Conservation (phyloP, 2,797 vertebrate species). For the Tadarida brasiliensis region DNA sequence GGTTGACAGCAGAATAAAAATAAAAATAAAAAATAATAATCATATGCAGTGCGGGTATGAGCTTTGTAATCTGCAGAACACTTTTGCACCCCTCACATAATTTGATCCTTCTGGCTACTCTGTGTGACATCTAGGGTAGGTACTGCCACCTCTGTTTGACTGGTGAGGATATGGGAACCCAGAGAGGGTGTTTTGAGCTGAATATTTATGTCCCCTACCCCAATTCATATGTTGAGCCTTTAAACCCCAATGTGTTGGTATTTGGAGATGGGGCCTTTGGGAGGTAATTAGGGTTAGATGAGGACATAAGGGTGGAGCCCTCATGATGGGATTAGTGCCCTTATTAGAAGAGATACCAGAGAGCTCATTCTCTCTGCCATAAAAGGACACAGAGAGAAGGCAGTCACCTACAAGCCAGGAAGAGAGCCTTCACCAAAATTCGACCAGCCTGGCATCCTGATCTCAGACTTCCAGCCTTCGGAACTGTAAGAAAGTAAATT, state of each 20-base stretch:
- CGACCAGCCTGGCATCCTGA: not conserved
- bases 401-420: not conserved
- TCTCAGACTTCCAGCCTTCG: not conserved
- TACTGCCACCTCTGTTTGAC: not conserved
- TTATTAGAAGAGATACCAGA: constrained; percentile 22
- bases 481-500: not conserved
- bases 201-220: not conserved
- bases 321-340: not conserved
- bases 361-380: not conserved
- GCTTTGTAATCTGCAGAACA: not conserved
- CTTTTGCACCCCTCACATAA: not conserved
- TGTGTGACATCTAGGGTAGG: not conserved
- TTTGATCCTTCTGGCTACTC: not conserved
- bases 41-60: not conserved
- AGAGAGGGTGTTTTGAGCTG: not conserved
- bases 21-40: constrained; percentile 35
- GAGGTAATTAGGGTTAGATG: not conserved
- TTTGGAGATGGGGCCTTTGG: constrained; percentile 21
- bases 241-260: not conserved
- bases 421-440: not conserved
- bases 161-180: not conserved
- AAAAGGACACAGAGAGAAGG: not conserved
- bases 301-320: not conserved
- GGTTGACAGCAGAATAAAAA: constrained; percentile 27
- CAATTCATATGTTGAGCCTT: not conserved